Percentiles rank a stretch among this genome's conserved stretches.
These are phyloP conservation scores for Caenorhabditis afra DNA, from an alignment of 2,888 invertebrate species.

Conservation along the genomic window DNA sequence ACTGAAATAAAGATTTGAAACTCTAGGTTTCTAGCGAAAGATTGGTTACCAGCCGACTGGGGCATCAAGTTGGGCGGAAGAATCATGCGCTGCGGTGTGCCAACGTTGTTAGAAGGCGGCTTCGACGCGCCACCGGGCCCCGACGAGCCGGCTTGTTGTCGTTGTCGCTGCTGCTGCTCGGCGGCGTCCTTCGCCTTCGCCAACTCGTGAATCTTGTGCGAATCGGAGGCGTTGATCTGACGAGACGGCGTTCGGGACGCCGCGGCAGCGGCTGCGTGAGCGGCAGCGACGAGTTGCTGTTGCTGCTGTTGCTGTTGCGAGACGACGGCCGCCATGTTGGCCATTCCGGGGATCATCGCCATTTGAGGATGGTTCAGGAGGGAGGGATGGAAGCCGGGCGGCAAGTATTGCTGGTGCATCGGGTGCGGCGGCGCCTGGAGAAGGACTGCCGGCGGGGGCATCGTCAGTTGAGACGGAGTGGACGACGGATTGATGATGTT, in stretches of 20 bases:
- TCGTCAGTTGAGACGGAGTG: not conserved
- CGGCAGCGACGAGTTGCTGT: too few species aligned
- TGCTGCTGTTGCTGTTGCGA: constrained; percentile 35
- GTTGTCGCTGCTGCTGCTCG: constrained; percentile 1
- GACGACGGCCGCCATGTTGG: constrained; percentile 11
- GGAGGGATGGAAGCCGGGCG: constrained; percentile 32
- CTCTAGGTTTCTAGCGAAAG: too few species aligned
- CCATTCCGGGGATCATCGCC: constrained; percentile 36
- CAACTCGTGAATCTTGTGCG: constrained; percentile 60
- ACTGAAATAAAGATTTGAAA: not conserved
- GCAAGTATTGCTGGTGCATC: constrained; percentile 39
- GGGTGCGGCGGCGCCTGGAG: constrained; percentile 12
- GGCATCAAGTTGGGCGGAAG: constrained; percentile 37
- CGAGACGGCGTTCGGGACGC: constrained; percentile 42
- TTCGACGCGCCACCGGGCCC: too few species aligned
- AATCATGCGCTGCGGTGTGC: constrained; percentile 18
- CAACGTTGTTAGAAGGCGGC: not conserved
- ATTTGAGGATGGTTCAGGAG: constrained; percentile 31
- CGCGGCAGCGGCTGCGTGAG: too few species aligned
- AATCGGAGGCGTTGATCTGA: constrained; percentile 18
- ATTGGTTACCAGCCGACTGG: too few species aligned
- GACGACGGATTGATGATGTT: too few species aligned
- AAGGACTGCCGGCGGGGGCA: constrained; percentile 16
- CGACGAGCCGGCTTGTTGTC: too few species aligned
- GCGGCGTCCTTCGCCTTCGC: constrained; percentile 40